Percentiles rank a stretch among this genome's conserved stretches.
phyloP scores from a whole-genome alignment of 92 coral and sea anemone species.

The Phenganax stokvisi region DNA sequence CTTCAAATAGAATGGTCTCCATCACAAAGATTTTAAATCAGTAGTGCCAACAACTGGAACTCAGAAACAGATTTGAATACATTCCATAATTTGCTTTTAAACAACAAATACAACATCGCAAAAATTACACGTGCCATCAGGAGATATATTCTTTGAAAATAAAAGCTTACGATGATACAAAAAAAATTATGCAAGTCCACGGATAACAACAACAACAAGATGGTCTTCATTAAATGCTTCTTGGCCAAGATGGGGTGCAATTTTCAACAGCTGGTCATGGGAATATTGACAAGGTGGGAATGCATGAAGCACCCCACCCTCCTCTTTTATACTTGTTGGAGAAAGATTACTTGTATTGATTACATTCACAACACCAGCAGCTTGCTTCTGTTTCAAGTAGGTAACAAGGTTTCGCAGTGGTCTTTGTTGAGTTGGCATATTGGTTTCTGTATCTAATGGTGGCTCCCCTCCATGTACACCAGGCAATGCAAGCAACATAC shows the following conservation, averaged over 20 bases:
- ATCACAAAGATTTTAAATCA: not conserved
- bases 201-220: slow-evolving; percentile 94
- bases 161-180: slow-evolving; percentile 32
- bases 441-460: slow-evolving; percentile 66
- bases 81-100: not conserved
- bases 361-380: slow-evolving; percentile 98
- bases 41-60: not conserved
- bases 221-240: slow-evolving; percentile 99
- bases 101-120: not conserved
- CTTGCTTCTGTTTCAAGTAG: slow-evolving; percentile 96
- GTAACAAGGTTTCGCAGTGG: slow-evolving; percentile 98
- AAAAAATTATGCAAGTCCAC: slow-evolving; percentile 62
- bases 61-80: not conserved
- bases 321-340: slow-evolving; percentile 70
- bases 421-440: slow-evolving; percentile 88
- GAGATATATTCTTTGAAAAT: not conserved
- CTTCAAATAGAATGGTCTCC: not conserved
- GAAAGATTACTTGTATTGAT: slow-evolving; percentile 69
- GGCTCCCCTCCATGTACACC: slow-evolving; percentile 77
- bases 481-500: slow-evolving; percentile 97
- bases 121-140: not conserved
- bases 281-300: slow-evolving; percentile 99
- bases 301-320: slow-evolving; percentile 96
- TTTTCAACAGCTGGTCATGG: slow-evolving; percentile 95
- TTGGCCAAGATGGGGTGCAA: slow-evolving; percentile 97